Evolutionary conservation across 30 jellyfish, hydroid and myxozoan species (phyloP).

Genomic region (Aurelia aurita): DNA sequence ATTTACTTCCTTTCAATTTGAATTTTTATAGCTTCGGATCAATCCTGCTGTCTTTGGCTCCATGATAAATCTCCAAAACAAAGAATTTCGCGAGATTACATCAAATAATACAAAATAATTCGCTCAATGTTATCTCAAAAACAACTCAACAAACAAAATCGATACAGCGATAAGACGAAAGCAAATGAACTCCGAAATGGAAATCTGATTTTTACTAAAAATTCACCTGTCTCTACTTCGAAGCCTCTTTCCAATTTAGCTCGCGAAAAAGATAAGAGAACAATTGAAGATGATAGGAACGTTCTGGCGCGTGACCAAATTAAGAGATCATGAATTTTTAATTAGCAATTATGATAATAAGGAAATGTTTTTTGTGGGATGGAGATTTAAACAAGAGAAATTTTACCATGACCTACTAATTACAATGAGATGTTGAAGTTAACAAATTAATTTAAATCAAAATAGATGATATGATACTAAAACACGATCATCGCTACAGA

Average conservation of each 20-base stretch:
- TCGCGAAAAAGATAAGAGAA: conserved; percentile 47
- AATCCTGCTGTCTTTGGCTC: no score
- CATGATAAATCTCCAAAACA: no score
- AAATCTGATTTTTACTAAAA: conserved; percentile 17
- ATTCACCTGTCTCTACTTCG: conserved; percentile 42
- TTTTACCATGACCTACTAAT: conserved; percentile 37
- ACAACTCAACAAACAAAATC: conserved; percentile 30
- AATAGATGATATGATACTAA: conserved; percentile 27
- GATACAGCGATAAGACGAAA: conserved; percentile 30
- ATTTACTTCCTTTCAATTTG: no score
- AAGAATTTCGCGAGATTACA: no score
- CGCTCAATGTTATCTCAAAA: conserved; percentile 31
- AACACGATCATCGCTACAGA: conserved; percentile 50
- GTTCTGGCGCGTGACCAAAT: conserved; percentile 76
- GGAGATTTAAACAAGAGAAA: conserved; percentile 23
- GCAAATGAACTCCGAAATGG: conserved; percentile 3
- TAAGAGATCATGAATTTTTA: conserved; percentile 47
- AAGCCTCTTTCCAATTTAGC: neutral
- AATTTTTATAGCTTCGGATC: no score
- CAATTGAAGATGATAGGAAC: conserved; percentile 40
- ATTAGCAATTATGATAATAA: conserved; percentile 39
- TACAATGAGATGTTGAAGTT: conserved; percentile 35
- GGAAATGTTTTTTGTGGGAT: conserved; percentile 18
- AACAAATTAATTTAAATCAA: conserved; percentile 46
- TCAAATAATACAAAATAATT: no score